phyloP scores from a whole-genome alignment of 2,113 vertebrate genomes.

The Catharus fuscescens region DNA sequence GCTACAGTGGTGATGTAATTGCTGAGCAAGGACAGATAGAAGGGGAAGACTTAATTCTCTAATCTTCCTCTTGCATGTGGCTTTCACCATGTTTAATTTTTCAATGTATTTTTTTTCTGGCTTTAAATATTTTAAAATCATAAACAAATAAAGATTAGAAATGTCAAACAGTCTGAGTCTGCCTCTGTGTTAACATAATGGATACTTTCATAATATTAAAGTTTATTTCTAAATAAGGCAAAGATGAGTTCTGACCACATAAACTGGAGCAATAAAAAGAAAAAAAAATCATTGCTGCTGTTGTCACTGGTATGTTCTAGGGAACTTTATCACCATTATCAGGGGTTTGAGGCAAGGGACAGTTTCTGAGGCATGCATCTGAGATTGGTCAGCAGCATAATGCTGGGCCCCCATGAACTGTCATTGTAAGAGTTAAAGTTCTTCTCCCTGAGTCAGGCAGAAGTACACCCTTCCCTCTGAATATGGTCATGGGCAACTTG shows the following conservation, averaged over 20 bases:
- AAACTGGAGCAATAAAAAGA: neutral
- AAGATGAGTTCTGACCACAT: slow-evolving; percentile 36
- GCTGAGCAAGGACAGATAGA: neutral
- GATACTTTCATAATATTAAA: slow-evolving; percentile 53
- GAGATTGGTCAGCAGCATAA: neutral
- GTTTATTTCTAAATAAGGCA: slow-evolving; percentile 77
- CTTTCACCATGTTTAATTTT: slow-evolving; percentile 69
- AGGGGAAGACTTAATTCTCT: slow-evolving; percentile 21
- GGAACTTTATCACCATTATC: neutral
- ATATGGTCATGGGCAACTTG: neutral
- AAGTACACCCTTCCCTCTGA: neutral
- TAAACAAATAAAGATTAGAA: slow-evolving; percentile 73
- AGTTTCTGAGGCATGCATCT: neutral
- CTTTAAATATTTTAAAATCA: slow-evolving; percentile 72
- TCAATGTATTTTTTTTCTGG: slow-evolving; percentile 25
- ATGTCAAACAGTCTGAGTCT: slow-evolving; percentile 63
- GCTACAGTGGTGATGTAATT: neutral
- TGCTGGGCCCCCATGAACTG: neutral
- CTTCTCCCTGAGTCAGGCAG: neutral
- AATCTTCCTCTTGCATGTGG: slow-evolving; percentile 4
- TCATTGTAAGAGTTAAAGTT: neutral
- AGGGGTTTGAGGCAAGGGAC: neutral
- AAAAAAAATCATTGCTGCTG: neutral
- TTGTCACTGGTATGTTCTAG: neutral
- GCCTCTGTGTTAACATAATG: slow-evolving; percentile 60